Percentiles rank a stretch among this genome's conserved stretches.
Evolutionary conservation across 2,797 vertebrate species (phyloP).

Genomic region (Lutjanus argentimaculatus): DNA sequence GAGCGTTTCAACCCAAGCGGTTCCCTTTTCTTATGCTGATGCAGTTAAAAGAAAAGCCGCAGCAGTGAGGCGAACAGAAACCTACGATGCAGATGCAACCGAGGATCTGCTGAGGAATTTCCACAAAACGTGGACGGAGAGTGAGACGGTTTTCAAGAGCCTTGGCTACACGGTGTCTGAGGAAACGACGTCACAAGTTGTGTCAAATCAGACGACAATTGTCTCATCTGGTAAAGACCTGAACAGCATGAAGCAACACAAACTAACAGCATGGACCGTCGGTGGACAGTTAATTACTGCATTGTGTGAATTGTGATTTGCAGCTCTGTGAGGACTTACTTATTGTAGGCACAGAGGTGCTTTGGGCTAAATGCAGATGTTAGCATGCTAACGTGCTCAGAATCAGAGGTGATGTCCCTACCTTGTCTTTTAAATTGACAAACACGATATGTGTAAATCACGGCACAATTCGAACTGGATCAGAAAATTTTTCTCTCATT

Average conservation of each 20-base stretch:
- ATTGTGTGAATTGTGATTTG: neutral
- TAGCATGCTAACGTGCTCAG: conserved; percentile 5
- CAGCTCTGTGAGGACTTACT: neutral
- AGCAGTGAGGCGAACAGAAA: conserved; percentile 70
- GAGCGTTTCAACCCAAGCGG: conserved; percentile 72
- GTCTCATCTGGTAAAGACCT: conserved; percentile 86
- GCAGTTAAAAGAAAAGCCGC: conserved; percentile 89
- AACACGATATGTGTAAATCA: no score
- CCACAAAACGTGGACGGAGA: conserved; percentile 91
- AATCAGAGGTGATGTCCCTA: neutral
- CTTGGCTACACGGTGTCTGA: conserved; percentile 88
- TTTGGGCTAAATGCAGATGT: neutral
- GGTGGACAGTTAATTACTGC: conserved; percentile 18
- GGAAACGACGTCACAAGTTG: conserved; percentile 81
- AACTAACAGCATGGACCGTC: conserved; percentile 62
- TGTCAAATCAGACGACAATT: conserved; percentile 84
- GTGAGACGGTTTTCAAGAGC: conserved; percentile 89
- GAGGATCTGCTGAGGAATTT: conserved; percentile 89
- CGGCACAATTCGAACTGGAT: no score
- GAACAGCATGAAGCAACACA: conserved; percentile 77
- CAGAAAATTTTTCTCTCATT: no score
- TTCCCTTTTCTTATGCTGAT: conserved; percentile 92
- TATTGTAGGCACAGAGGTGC: neutral
- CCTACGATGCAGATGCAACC: conserved; percentile 82
- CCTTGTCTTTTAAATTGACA: no score